These are phyloP conservation scores for Caenorhabditis sp. DNA, from an alignment of 2,888 invertebrate species.

Conservation along the genomic window DNA sequence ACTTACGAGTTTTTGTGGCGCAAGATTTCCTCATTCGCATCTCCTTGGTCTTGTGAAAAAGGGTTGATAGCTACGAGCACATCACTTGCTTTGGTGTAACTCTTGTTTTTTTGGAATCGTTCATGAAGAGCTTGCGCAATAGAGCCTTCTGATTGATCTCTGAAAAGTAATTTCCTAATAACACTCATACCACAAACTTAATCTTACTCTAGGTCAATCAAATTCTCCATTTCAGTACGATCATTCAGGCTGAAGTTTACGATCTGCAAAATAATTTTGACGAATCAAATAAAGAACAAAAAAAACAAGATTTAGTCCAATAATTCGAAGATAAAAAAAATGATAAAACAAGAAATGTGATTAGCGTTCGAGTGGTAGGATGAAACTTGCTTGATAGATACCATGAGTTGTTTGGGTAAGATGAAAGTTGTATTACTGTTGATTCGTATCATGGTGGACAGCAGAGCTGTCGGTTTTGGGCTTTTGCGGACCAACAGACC, in stretches of 20 bases:
- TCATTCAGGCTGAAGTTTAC: not conserved
- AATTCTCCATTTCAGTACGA: conserved; percentile 18
- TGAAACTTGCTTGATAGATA: not conserved
- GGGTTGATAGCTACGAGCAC: conserved; percentile 29
- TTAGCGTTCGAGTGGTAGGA: not conserved
- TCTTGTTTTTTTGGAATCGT: conserved; percentile 14
- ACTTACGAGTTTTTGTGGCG: conserved; percentile 8
- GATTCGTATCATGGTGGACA: not conserved
- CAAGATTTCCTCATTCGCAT: not conserved
- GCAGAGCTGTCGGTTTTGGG: too few relatives aligned
- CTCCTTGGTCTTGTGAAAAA: conserved; percentile 16
- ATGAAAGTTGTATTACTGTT: not conserved
- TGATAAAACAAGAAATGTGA: not conserved
- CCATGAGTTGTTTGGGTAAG: not conserved
- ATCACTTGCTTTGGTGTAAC: conserved; percentile 34
- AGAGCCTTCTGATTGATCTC: conserved; percentile 35
- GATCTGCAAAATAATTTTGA: not conserved
- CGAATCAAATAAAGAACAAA: not conserved
- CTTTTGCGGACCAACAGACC: too few relatives aligned
- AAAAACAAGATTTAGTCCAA: too few relatives aligned
- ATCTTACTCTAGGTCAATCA: conserved; percentile 28
- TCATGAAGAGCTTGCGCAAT: conserved; percentile 34
- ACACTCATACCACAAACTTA: not conserved
- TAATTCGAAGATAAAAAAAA: not conserved
- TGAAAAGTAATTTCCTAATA: conserved; percentile 4